A percentile compares a stretch with the other conserved stretches of the same genome.
Evolutionary conservation across 2,797 vertebrate species (phyloP).

Genomic region (Rhyacichthys aspro): DNA sequence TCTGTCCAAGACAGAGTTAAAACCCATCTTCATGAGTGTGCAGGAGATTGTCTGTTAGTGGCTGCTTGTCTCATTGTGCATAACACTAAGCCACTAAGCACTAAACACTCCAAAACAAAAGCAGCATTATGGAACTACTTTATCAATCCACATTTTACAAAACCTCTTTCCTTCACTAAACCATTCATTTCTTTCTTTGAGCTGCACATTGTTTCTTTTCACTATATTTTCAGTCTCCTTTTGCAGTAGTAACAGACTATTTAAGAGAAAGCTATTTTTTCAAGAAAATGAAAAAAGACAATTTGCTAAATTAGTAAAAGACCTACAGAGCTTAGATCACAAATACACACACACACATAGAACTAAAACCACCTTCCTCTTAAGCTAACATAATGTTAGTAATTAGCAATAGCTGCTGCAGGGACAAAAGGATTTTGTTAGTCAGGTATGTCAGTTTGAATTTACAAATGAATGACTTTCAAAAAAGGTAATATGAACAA

Average conservation of each 20-base stretch:
- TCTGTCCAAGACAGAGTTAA: constrained; percentile 45
- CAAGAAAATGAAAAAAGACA: constrained; percentile 39
- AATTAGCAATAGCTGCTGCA: constrained; percentile 49
- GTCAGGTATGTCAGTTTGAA: constrained; percentile 57
- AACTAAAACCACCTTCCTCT: constrained; percentile 55
- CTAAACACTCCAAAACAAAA: neutral
- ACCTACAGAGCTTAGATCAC: constrained; percentile 62
- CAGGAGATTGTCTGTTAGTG: constrained; percentile 63
- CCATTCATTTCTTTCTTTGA: constrained; percentile 27
- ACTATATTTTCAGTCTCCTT: constrained; percentile 16
- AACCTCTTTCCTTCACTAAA: constrained; percentile 38
- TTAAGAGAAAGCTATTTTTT: too few species aligned
- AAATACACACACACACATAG: constrained; percentile 63
- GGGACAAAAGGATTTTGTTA: constrained; percentile 54
- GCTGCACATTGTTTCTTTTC: constrained; percentile 32
- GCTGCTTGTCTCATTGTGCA: constrained; percentile 32
- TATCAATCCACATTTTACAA: constrained; percentile 24
- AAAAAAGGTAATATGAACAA: constrained; percentile 65
- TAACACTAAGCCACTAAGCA: constrained; percentile 12
- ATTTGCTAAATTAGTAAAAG: constrained; percentile 48
- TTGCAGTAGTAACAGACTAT: constrained; percentile 25
- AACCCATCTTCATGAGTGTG: constrained; percentile 33
- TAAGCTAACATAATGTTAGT: constrained; percentile 65
- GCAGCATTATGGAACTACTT: constrained; percentile 1
- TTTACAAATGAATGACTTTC: constrained; percentile 75